phyloP scores from a whole-genome alignment of 1,140 invertebrate species.

The Hypsibius dujardini region DNA sequence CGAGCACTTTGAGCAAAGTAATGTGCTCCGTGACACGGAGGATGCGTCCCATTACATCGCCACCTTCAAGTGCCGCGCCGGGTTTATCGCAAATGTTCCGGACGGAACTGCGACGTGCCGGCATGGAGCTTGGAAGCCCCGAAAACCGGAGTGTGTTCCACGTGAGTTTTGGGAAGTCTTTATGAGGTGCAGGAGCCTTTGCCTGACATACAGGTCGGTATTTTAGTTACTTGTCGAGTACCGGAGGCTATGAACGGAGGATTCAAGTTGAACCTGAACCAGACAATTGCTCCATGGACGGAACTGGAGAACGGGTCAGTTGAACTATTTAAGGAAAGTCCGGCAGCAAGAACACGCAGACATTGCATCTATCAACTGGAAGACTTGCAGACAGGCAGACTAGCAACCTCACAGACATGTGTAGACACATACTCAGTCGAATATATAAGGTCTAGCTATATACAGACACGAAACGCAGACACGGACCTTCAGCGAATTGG shows the following conservation, averaged over 20 bases:
- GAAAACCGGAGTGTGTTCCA: conserved; percentile 52
- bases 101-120: conserved; percentile 55
- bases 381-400: too few species aligned
- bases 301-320: conserved; percentile 43
- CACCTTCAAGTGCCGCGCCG: not conserved
- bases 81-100: not conserved
- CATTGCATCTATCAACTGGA: too few species aligned
- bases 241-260: conserved; percentile 45
- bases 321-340: too few species aligned
- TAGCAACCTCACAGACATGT: too few species aligned
- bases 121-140: conserved; percentile 58
- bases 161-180: conserved; percentile 38
- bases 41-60: conserved; percentile 12
- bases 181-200: not conserved
- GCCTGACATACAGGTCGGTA: not conserved
- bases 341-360: too few species aligned
- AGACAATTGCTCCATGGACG: conserved; percentile 32
- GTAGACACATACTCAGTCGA: too few species aligned
- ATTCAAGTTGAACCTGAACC: conserved; percentile 36
- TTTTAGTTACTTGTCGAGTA: conserved; percentile 47
- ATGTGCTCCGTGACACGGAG: not conserved
- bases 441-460: too few species aligned
- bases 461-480: too few species aligned
- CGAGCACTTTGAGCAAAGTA: conserved; percentile 8
- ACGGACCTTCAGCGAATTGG: too few species aligned